Conservation (phyloP, 2,113 vertebrate species). For the Rostratula benghalensis region DNA sequence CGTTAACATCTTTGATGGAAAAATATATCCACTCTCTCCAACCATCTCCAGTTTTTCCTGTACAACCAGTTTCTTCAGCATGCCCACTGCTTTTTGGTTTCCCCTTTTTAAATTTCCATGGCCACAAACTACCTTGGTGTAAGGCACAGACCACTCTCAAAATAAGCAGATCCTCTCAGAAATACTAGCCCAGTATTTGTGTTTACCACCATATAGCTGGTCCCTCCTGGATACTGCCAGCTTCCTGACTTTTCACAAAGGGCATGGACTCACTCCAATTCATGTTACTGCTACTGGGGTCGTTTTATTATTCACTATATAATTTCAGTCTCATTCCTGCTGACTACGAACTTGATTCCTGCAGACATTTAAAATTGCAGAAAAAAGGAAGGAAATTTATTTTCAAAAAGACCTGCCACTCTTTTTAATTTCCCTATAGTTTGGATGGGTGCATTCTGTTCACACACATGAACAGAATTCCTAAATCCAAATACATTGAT, state of each 20-base stretch:
- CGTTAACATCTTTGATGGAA: background rate
- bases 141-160: background rate
- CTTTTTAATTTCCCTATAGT: background rate
- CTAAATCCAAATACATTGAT: background rate
- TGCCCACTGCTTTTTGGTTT: background rate
- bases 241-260: background rate
- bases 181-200: background rate
- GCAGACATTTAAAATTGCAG: background rate
- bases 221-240: background rate
- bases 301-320: background rate
- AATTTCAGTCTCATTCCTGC: background rate
- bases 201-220: background rate
- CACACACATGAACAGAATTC: background rate
- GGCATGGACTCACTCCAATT: background rate
- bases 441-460: background rate
- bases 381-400: background rate
- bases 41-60: background rate
- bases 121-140: background rate
- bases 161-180: background rate
- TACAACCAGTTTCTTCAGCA: background rate
- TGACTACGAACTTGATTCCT: background rate
- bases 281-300: background rate
- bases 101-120: background rate
- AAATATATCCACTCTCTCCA: background rate
- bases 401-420: background rate